Conservation (phyloP, 2,888 invertebrate species). For the Drosophila mimica region DNA sequence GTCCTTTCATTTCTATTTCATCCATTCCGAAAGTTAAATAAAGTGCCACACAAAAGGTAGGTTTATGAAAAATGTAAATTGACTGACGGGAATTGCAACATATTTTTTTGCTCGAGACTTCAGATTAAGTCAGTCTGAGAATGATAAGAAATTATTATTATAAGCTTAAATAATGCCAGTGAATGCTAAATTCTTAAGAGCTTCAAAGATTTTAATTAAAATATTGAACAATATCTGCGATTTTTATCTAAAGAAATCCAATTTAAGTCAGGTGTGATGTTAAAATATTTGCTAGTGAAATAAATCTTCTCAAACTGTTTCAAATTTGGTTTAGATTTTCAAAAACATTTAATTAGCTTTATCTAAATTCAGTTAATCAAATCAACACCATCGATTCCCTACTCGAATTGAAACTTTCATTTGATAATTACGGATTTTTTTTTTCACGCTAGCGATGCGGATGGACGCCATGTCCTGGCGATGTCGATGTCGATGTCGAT, state of each 20-base stretch:
- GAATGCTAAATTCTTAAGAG: not conserved
- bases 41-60: conserved; percentile 31
- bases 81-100: conserved; percentile 24
- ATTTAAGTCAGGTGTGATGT: not conserved
- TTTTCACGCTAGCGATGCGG: conserved; percentile 17
- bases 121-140: not conserved
- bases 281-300: not conserved
- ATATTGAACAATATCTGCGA: not conserved
- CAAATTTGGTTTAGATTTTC: not conserved
- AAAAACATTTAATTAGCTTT: not conserved
- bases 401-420: conserved; percentile 13
- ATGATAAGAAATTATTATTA: not conserved
- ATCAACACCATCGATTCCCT: conserved; percentile 13
- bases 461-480: conserved; percentile 28
- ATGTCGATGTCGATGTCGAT: conserved; percentile 28
- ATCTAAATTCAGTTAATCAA: not conserved
- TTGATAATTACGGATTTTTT: conserved; percentile 46
- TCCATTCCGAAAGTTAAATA: conserved; percentile 44
- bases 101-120: too few relatives aligned
- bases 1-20: conserved; percentile 39
- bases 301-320: not conserved
- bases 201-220: not conserved
- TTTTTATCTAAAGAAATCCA: not conserved
- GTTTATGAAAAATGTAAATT: conserved; percentile 41
- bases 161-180: not conserved